These are phyloP conservation scores for Ptychadena robeensis DNA, from an alignment of 2,797 vertebrate genomes.

Conservation along the genomic window DNA sequence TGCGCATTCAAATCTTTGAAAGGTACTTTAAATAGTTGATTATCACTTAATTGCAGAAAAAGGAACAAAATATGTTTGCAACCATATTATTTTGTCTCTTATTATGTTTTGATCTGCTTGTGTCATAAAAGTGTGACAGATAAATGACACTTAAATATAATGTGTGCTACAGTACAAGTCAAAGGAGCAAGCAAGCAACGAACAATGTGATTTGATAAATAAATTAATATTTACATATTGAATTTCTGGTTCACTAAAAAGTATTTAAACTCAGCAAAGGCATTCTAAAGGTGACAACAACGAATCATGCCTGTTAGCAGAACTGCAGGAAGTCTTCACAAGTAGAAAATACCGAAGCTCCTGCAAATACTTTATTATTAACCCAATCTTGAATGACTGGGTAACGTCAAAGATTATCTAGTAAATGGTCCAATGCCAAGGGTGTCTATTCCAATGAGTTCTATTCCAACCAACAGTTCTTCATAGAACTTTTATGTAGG, in stretches of 20 bases:
- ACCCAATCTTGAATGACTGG: too few relatives aligned
- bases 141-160: conserved; percentile 26
- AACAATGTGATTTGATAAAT: background rate
- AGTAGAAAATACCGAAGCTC: too few relatives aligned
- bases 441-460: too few relatives aligned
- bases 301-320: too few relatives aligned
- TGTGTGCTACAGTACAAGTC: conserved; percentile 8
- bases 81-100: conserved; percentile 20
- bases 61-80: conserved; percentile 39
- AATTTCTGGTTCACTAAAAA: background rate
- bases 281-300: background rate
- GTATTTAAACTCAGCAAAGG: background rate
- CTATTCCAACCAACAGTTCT: too few relatives aligned
- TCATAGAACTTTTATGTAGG: too few relatives aligned
- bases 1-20: conserved; percentile 8
- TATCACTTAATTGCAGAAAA: conserved; percentile 38
- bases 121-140: conserved; percentile 1
- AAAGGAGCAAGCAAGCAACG: background rate
- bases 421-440: too few relatives aligned
- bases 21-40: conserved; percentile 38
- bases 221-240: background rate
- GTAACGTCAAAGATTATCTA: too few relatives aligned
- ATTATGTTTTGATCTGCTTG: conserved; percentile 35
- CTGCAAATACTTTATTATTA: too few relatives aligned
- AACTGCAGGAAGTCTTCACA: too few relatives aligned